A percentile compares a stretch with the other conserved stretches of the same genome.
Conservation (phyloP, 2,888 invertebrate genomes). For the Nephrotoma flavescens region DNA sequence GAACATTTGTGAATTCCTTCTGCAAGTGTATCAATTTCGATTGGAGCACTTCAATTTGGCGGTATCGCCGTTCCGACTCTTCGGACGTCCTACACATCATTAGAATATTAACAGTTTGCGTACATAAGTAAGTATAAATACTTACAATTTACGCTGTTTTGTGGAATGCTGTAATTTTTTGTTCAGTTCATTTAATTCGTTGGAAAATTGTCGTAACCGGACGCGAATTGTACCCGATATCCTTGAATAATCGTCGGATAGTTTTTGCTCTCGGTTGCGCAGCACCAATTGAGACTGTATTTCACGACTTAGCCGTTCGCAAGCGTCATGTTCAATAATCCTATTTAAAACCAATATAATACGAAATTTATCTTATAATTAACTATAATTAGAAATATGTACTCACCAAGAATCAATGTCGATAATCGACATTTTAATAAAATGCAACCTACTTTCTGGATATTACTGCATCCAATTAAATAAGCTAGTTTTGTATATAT, state of each 20-base stretch:
- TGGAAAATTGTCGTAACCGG: constrained; percentile 43
- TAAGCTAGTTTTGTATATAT: not conserved
- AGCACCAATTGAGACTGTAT: constrained; percentile 44
- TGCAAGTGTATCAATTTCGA: constrained; percentile 43
- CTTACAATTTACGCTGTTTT: constrained; percentile 23
- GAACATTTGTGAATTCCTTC: constrained; percentile 26
- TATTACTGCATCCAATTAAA: not conserved
- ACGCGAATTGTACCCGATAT: constrained; percentile 43
- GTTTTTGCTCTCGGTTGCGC: constrained; percentile 37
- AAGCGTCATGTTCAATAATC: constrained; percentile 49
- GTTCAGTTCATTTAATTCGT: constrained; percentile 42
- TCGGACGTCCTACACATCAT: constrained; percentile 36
- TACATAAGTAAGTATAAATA: not conserved
- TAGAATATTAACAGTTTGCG: not conserved
- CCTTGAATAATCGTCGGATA: constrained; percentile 39
- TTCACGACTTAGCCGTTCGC: constrained; percentile 45
- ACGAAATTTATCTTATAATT: not conserved
- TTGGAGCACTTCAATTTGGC: constrained; percentile 43
- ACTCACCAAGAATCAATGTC: constrained; percentile 31
- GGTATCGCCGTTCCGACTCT: constrained; percentile 44
- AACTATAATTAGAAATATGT: not conserved
- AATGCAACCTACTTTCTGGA: not conserved
- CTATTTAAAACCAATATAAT: constrained; percentile 24
- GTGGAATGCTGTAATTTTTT: constrained; percentile 38
- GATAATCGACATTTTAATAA: constrained; percentile 23